A percentile compares a stretch with the other conserved stretches of the same genome.
These are phyloP conservation scores for Allophyes oxyacanthae DNA, from an alignment of 2,888 invertebrate genomes.

Conservation along the genomic window DNA sequence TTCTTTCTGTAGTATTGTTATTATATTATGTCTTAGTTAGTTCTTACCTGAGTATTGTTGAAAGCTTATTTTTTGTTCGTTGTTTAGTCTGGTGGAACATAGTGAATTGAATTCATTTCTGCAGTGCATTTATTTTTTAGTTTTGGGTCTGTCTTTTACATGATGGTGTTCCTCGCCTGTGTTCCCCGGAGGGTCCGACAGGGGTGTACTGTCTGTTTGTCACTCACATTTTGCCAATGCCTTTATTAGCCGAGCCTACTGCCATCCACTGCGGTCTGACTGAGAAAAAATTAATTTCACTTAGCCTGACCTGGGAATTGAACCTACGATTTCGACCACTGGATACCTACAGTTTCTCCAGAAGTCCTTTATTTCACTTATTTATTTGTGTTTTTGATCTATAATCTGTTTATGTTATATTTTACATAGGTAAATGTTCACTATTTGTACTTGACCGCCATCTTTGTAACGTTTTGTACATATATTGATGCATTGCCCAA, in stretches of 20 bases:
- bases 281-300: too few relatives aligned
- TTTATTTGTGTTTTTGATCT: not conserved
- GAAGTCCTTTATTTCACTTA: too few relatives aligned
- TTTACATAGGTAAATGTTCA: not conserved
- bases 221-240: too few relatives aligned
- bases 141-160: not conserved
- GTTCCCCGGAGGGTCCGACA: too few relatives aligned
- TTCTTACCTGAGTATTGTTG: constrained; percentile 7
- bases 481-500: not conserved
- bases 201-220: too few relatives aligned
- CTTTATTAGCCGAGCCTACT: too few relatives aligned
- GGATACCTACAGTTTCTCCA: too few relatives aligned
- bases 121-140: constrained; percentile 1
- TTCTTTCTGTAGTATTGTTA: constrained; percentile 30
- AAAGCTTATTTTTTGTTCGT: constrained; percentile 16
- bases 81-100: not conserved
- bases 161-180: too few relatives aligned
- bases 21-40: constrained; percentile 31
- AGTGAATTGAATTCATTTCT: constrained; percentile 22
- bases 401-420: not conserved
- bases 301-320: too few relatives aligned
- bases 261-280: too few relatives aligned
- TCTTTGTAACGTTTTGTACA: constrained; percentile 2
- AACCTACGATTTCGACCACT: too few relatives aligned
- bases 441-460: not conserved